Conservation (phyloP, 2,797 vertebrate species). For the Sarcophilus harrisii region DNA sequence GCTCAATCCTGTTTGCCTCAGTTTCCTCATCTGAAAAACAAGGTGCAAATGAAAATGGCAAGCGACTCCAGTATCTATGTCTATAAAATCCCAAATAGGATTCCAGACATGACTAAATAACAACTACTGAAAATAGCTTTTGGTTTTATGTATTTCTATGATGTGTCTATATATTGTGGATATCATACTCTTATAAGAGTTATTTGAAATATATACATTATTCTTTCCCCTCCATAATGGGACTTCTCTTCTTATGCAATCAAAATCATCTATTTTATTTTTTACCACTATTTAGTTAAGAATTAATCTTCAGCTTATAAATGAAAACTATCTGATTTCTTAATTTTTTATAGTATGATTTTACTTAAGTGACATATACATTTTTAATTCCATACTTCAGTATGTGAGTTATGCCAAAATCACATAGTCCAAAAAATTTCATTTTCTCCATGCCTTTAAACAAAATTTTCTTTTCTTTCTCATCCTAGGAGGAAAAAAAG, state of each 20-base stretch:
- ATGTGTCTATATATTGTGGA: background rate
- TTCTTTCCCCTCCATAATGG: background rate
- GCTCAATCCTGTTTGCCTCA: background rate
- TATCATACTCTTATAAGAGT: background rate
- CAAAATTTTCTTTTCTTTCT: background rate
- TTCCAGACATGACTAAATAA: background rate
- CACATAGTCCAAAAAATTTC: background rate
- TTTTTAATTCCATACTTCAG: background rate
- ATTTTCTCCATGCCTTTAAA: background rate
- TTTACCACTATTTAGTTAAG: background rate
- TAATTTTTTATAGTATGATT: background rate
- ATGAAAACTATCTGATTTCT: background rate
- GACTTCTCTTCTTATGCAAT: background rate
- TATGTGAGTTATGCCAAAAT: background rate
- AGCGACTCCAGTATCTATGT: background rate
- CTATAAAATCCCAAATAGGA: background rate
- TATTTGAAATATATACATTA: background rate
- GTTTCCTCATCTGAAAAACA: background rate
- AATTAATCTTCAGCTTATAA: background rate
- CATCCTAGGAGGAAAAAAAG: background rate
- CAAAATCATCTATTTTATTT: background rate
- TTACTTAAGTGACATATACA: background rate
- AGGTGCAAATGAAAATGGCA: background rate
- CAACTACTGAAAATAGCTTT: background rate
- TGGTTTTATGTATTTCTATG: background rate